Evolutionary conservation across 2,888 invertebrate species (phyloP), one percentile per base, ranked within the genome.

Genomic region (Eledone cirrhosa): DNA sequence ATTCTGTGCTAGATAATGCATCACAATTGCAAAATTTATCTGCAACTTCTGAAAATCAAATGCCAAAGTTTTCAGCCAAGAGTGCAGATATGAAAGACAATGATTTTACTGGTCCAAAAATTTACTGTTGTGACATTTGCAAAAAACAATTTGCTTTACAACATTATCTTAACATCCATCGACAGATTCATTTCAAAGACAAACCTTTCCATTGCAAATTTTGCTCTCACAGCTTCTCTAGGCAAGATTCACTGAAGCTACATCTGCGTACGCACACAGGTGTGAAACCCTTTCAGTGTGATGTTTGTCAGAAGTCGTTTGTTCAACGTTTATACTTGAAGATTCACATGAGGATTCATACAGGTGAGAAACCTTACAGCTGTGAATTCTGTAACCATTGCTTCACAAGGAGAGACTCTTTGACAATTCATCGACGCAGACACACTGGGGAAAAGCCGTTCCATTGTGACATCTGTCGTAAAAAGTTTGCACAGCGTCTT

Each of bases 401-500:
- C 3, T 72, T 72, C 33, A 41, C 72, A n/a, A 29, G 72, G 11
- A 29, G 72, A 13, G 72, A 72, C 31, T 72, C 72, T 11, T 29
- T 72, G 72, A 72, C 72, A 22, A 72, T 72, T 41, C 72, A 72
- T 41, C 72, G 72, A 19, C 72, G 72, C 22, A 22, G 72, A 33
- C 72, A 72, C 72, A 72, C 33, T 5, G 72, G 72, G 14, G 72
- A 72, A 22, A 72, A 72, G 7, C 72, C 72, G 3, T 72, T 72
- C n/a, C 72, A 72, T 22, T 72, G 72, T n/a, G 72, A 72, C n/a
- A 72, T 72, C 33, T 72, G 72, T 31, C 72, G 33, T n/a, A 72
- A 72, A 22, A 31, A 72, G 33, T 72, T 72, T 72, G 72, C 72
- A 7, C 72, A 72, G 41, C 72, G 72, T 8, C 72, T 72, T n/a